A percentile compares a stretch with the other conserved stretches of the same genome.
phyloP scores from a whole-genome alignment of 2,113 vertebrate genomes.

The Thamnaconus septentrionalis region DNA sequence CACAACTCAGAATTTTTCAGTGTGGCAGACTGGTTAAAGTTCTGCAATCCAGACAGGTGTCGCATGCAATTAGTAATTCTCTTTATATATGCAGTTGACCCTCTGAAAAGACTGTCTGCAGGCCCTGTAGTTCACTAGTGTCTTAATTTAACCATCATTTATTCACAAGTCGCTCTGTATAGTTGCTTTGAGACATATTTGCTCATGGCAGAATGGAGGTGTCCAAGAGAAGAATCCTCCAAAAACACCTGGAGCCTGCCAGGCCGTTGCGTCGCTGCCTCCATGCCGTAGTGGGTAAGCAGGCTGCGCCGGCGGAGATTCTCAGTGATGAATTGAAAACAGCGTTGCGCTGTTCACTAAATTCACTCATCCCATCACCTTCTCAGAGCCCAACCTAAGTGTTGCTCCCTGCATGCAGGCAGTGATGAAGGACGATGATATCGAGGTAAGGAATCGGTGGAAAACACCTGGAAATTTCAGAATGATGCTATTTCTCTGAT shows the following conservation, averaged over 20 bases:
- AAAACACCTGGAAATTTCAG: not conserved
- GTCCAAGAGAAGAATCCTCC: conserved; percentile 57
- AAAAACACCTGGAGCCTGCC: conserved; percentile 72
- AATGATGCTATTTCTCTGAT: not conserved
- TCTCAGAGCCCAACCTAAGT: conserved; percentile 34
- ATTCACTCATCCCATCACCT: not conserved
- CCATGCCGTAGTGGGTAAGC: conserved; percentile 47
- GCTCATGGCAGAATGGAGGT: conserved; percentile 70
- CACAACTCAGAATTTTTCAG: too few relatives aligned
- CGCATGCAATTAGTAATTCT: too few relatives aligned
- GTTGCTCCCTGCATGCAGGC: conserved; percentile 30
- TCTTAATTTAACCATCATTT: too few relatives aligned
- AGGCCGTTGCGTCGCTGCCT: conserved; percentile 72
- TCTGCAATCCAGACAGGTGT: too few relatives aligned
- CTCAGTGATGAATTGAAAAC: not conserved
- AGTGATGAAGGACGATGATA: conserved; percentile 13
- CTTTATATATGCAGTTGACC: too few relatives aligned
- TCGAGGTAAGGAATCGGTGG: conserved; percentile 45
- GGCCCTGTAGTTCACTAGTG: too few relatives aligned
- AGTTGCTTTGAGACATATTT: conserved; percentile 12
- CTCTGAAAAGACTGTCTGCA: too few relatives aligned
- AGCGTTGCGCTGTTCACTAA: too few relatives aligned
- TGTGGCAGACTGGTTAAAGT: too few relatives aligned
- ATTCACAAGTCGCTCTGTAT: not conserved
- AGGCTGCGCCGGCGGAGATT: not conserved